These are phyloP conservation scores for Alfaro cultratus DNA, from an alignment of 2,797 vertebrate species.

Conservation along the genomic window DNA sequence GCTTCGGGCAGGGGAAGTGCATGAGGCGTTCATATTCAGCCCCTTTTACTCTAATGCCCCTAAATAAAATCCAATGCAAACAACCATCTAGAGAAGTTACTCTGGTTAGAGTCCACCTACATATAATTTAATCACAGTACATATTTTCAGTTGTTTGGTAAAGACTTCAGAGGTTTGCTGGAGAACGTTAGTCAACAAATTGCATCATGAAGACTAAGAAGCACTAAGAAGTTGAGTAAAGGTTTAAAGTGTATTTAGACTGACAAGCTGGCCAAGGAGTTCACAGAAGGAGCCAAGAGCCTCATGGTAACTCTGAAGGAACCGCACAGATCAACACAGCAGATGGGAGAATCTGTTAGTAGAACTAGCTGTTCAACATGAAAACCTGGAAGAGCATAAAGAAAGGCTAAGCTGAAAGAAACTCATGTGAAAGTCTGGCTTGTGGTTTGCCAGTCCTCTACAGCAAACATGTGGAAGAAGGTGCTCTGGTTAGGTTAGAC, in stretches of 20 bases:
- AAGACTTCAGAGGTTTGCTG: not conserved
- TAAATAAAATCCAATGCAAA: not conserved
- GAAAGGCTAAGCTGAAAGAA: not conserved
- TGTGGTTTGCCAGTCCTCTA: not conserved
- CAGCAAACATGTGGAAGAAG: not conserved
- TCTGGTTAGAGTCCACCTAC: not conserved
- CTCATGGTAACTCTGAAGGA: not conserved
- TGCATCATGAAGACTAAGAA: not conserved
- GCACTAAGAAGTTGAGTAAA: not conserved
- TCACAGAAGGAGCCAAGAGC: not conserved
- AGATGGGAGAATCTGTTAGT: constrained; percentile 1
- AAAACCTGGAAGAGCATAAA: not conserved
- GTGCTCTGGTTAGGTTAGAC: not conserved
- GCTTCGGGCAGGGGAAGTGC: not conserved
- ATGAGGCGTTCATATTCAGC: not conserved
- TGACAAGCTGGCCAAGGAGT: not conserved
- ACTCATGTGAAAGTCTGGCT: not conserved
- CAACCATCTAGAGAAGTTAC: not conserved
- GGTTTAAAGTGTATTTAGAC: not conserved
- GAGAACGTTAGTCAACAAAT: not conserved
- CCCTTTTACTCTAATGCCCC: not conserved
- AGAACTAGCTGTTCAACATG: not conserved
- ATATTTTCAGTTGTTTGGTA: not conserved
- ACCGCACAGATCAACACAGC: not conserved
- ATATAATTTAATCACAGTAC: not conserved